Evolutionary conservation across 2,888 invertebrate species (phyloP).

Genomic region (Lycophotia porphyrea): DNA sequence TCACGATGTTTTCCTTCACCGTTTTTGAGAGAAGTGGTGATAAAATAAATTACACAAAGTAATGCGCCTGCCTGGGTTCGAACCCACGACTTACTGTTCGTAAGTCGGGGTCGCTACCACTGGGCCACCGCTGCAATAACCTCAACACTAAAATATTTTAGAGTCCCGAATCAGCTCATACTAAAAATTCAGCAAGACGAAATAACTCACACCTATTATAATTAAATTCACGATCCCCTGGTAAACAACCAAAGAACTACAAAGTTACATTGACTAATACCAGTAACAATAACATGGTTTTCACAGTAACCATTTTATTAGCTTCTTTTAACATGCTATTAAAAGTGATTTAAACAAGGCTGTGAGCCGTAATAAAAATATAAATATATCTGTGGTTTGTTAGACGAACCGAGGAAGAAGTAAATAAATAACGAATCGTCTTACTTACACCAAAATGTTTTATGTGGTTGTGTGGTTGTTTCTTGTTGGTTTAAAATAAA

Average conservation of each 20-base stretch:
- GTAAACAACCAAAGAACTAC: slow-evolving; percentile 15
- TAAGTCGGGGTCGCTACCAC: too few relatives aligned
- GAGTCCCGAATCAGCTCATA: too few relatives aligned
- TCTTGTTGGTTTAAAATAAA: slow-evolving; percentile 15
- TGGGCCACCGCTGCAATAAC: too few relatives aligned
- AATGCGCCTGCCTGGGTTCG: too few relatives aligned
- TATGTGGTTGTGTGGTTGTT: slow-evolving; percentile 13
- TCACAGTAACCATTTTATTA: slow-evolving; percentile 58
- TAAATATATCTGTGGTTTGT: slow-evolving; percentile 53
- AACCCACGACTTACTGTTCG: too few relatives aligned
- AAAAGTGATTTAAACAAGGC: slow-evolving; percentile 65
- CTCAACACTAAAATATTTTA: too few relatives aligned
- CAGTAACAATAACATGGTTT: slow-evolving; percentile 50
- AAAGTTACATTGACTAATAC: slow-evolving; percentile 34
- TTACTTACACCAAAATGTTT: slow-evolving; percentile 39
- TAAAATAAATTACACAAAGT: too few relatives aligned
- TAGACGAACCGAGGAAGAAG: slow-evolving; percentile 14
- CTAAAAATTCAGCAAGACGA: background rate
- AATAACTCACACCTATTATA: slow-evolving; percentile 7
- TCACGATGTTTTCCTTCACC: too few relatives aligned
- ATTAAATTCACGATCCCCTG: slow-evolving; percentile 7
- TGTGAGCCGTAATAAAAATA: slow-evolving; percentile 38
- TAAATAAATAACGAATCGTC: slow-evolving; percentile 51
- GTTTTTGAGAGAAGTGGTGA: too few relatives aligned
- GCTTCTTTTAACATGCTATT: slow-evolving; percentile 60